Evolutionary conservation across 2,888 invertebrate genomes (phyloP), one percentile per base, ranked within the genome.

Genomic region (Lissonota sp.): DNA sequence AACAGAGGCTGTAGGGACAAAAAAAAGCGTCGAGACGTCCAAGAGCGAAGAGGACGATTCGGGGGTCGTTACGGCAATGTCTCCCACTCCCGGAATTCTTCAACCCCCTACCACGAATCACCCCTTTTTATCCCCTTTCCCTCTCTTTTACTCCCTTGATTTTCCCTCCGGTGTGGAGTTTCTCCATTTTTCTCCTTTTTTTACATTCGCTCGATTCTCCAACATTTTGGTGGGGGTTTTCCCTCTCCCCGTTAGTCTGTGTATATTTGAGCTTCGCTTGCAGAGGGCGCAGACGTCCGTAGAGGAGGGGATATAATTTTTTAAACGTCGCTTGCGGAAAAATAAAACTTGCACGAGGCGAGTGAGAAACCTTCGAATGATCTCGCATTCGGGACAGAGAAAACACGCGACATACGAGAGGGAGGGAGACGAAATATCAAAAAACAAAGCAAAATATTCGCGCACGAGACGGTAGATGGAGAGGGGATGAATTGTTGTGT

Each of bases 271-370:
- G 71, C 53, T 66, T 74, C 66, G 63, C 67, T 66, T 37, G n/a
- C 60, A 73, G 16, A 58, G 67, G 60, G 26, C 69, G 79, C 63
- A 75, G 64, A 60, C 77, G 51, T 55, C 53, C 51, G 77, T 66
- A 58, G 76, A 55, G 76, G 76, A 83, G 66, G 84, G 82, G 86
- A 86, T 88, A 87, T 90, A 91, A 91, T 91, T 91, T 91, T 91
- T 90, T 88, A 91, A 91, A 89, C 87, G 89, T 85, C 88, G 87
- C 89, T 91, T 90, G 90, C 85, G 90, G 88, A 85, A 89, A 89
- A 90, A 91, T 91, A 90, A 91, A 90, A 90, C 90, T 91, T 88
- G 87, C 86, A 83, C 82, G 72, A 79, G 84, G 85, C 83, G 87
- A 84, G 86, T 79, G 84, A 83, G 72, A 60, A 26, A n/a, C 81